phyloP scores from a whole-genome alignment of 2,797 vertebrate species.

The Crax fasciolata region DNA sequence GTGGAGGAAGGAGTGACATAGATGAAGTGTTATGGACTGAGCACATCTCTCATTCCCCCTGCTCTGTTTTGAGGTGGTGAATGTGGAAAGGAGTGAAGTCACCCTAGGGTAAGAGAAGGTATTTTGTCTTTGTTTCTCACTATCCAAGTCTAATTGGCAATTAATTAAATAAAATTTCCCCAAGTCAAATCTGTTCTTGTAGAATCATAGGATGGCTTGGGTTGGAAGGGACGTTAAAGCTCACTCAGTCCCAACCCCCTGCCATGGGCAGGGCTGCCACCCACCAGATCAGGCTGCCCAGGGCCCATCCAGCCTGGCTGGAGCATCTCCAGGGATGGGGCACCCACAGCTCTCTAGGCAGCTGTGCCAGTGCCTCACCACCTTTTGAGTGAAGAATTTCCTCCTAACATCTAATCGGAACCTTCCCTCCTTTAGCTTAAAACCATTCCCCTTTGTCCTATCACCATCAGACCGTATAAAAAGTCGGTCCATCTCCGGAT shows the following conservation, averaged over 20 bases:
- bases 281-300: background rate
- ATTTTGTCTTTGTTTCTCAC: background rate
- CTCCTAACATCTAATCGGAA: too few species aligned
- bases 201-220: too few species aligned
- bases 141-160: background rate
- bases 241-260: background rate
- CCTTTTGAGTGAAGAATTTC: too few species aligned
- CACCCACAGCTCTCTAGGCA: too few species aligned
- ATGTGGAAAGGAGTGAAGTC: background rate
- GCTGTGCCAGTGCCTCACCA: too few species aligned
- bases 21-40: rapidly evolving
- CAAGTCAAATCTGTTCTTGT: background rate
- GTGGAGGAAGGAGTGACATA: background rate
- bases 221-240: background rate
- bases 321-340: too few species aligned
- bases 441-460: too few species aligned
- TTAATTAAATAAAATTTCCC: background rate
- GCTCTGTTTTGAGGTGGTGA: rapidly evolving
- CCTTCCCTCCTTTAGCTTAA: too few species aligned
- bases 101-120: background rate
- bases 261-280: background rate
- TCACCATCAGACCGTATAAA: background rate
- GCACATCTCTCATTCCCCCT: rapidly evolving
- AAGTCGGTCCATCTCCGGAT: background rate
- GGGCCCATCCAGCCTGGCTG: background rate